phyloP scores from a whole-genome alignment of 2,113 vertebrate genomes.

The Coregonus clupeaformis region DNA sequence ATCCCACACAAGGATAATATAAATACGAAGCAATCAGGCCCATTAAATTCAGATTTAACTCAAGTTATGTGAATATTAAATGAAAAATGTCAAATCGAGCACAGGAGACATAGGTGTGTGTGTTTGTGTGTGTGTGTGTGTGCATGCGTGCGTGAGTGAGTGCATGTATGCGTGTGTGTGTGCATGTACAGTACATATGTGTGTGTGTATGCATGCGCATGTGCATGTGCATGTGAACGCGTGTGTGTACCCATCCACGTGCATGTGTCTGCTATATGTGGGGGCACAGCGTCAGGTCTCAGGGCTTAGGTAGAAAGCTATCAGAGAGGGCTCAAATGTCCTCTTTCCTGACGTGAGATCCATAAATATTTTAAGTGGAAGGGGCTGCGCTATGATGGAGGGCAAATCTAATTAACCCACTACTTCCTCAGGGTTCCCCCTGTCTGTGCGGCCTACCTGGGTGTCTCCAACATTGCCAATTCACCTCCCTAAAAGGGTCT shows the following conservation, averaged over 20 bases:
- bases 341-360: slow-evolving; percentile 72
- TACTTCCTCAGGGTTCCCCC: slow-evolving; percentile 65
- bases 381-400: slow-evolving; percentile 62
- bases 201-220: background rate
- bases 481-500: slow-evolving; percentile 55
- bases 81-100: background rate
- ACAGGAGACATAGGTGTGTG: no score
- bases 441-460: slow-evolving; percentile 39
- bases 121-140: background rate
- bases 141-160: background rate
- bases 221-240: background rate
- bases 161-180: background rate
- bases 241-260: background rate
- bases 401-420: slow-evolving; percentile 76
- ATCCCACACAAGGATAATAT: slow-evolving; percentile 16
- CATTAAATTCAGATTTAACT: slow-evolving; percentile 31
- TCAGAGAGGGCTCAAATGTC: slow-evolving; percentile 70
- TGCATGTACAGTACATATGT: no score
- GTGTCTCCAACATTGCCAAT: slow-evolving; percentile 53
- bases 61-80: slow-evolving; percentile 13
- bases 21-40: slow-evolving; percentile 19
- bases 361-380: slow-evolving; percentile 77
- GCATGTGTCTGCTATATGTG: background rate
- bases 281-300: slow-evolving; percentile 37
- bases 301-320: slow-evolving; percentile 59